Base-by-base conservation (phyloP, 2,797 vertebrate genomes). In the Sphaeramia orbicularis region DNA sequence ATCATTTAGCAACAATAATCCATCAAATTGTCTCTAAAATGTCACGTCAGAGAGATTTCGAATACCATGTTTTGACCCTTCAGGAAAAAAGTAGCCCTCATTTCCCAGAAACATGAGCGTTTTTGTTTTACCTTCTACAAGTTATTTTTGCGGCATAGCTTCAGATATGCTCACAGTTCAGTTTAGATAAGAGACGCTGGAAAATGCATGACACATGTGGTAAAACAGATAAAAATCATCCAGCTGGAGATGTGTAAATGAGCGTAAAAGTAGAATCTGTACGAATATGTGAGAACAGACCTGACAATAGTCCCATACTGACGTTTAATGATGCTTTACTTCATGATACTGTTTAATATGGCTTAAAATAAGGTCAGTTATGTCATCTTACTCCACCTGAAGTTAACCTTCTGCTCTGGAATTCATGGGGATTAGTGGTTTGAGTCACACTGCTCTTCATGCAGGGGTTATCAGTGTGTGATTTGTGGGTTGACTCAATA, bases 401-500 rank as follows among this genome's bases (percentile, higher is more conserved):
- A 51, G 49, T 45, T 19, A 65, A 43, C 35, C 30, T 57, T 47
- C 19, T 44, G 54, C 32, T 58, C 54, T 55, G n/a, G 4, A 59
- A 57, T 63, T 64, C 41, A 57, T 58, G 51, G 37, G 42, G 27
- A 59, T 56, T 16, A 49, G 19, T 48, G 3, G 16, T 50, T 1
- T 76, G 43, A 74, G 38, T 76, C 66, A 72, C 0, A 6, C 38
- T 16, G 27, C 60, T 69, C 53, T 27, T 43, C 44, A 9, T 32
- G 30, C 30, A 32, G 30, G 30, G 30, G 32, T 32, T 32, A 32
- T 32, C 30, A 40, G 30, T 37, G 43, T 2, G 15, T 43, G 54
- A 44, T 49, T 52, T 49, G 37, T 19, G 8, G 47, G 57, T 11
- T 69, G 73, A 75, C 50, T 76, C 61, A 53, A 40, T 43, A 52